These are phyloP conservation scores for Heliothis peltigera DNA, from an alignment of 2,888 invertebrate species.

Conservation along the genomic window DNA sequence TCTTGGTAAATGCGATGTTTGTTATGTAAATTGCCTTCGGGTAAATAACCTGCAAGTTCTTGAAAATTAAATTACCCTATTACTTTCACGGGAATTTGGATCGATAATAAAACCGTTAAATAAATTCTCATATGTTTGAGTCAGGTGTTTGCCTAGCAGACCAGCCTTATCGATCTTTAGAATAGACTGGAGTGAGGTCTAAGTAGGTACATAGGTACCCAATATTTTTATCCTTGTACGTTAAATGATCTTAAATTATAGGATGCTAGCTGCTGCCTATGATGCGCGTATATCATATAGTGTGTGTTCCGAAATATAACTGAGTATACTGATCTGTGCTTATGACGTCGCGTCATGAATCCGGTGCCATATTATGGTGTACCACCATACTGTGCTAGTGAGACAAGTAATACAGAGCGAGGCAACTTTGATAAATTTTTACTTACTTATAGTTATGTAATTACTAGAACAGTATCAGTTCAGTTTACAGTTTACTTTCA, in stretches of 20 bases:
- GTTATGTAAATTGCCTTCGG: conserved; percentile 24
- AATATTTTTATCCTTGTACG: conserved; percentile 10
- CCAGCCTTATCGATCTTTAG: conserved; percentile 27
- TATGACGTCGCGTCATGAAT: too few relatives aligned
- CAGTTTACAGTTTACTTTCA: too few relatives aligned
- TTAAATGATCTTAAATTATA: neutral
- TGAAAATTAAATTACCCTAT: conserved; percentile 8
- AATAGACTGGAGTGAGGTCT: conserved; percentile 14
- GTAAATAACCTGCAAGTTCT: conserved; percentile 9
- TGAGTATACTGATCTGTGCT: too few relatives aligned
- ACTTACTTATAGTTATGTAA: too few relatives aligned
- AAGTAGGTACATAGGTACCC: neutral
- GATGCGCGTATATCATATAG: too few relatives aligned
- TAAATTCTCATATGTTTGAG: conserved; percentile 25
- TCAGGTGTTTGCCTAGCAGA: conserved; percentile 32
- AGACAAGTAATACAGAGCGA: too few relatives aligned
- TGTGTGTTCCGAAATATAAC: too few relatives aligned
- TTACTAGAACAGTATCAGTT: too few relatives aligned
- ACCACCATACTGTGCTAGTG: too few relatives aligned
- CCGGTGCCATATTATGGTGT: too few relatives aligned
- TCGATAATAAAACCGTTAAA: conserved; percentile 25
- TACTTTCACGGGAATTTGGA: conserved; percentile 26
- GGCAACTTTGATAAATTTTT: too few relatives aligned
- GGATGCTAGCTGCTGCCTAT: too few relatives aligned
- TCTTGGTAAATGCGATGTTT: conserved; percentile 30